phyloP scores from a whole-genome alignment of 2,888 invertebrate genomes.

The Eremobia ochroleuca region DNA sequence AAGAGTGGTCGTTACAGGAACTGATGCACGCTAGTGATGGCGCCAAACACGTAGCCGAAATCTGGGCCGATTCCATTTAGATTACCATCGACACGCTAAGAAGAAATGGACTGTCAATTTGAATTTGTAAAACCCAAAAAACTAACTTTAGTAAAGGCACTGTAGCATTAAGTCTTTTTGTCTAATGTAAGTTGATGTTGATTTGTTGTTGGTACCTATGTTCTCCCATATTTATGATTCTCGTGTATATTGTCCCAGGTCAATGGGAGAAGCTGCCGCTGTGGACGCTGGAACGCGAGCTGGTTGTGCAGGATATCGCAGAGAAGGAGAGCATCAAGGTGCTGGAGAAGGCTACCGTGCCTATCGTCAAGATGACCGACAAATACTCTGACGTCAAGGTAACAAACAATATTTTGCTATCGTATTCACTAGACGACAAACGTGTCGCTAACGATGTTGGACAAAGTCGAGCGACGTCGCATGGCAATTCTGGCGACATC shows the following conservation, averaged over 20 bases:
- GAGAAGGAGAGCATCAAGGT: conserved; percentile 98
- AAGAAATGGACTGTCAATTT: background rate
- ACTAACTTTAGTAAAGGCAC: background rate
- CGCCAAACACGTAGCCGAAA: background rate
- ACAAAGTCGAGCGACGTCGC: background rate
- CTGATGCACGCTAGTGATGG: background rate
- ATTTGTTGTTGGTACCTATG: background rate
- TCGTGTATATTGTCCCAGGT: conserved; percentile 83
- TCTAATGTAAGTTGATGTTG: background rate
- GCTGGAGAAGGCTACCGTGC: conserved; percentile 99
- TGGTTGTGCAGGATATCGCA: conserved; percentile 97
- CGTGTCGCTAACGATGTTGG: background rate
- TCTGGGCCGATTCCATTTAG: background rate
- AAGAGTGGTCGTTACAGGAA: background rate
- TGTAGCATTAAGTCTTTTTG: background rate
- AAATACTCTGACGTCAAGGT: conserved; percentile 95
- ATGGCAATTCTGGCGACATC: background rate
- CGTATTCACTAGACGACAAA: background rate
- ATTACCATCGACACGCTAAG: background rate
- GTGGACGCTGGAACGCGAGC: conserved; percentile 97
- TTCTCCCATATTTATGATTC: conserved; percentile 16
- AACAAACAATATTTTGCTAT: conserved; percentile 3
- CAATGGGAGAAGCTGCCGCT: conserved; percentile 98
- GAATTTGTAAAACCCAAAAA: background rate
- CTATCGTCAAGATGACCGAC: conserved; percentile 99